Base-by-base conservation (phyloP, 2,888 invertebrate genomes). In the Xanthia togata region DNA sequence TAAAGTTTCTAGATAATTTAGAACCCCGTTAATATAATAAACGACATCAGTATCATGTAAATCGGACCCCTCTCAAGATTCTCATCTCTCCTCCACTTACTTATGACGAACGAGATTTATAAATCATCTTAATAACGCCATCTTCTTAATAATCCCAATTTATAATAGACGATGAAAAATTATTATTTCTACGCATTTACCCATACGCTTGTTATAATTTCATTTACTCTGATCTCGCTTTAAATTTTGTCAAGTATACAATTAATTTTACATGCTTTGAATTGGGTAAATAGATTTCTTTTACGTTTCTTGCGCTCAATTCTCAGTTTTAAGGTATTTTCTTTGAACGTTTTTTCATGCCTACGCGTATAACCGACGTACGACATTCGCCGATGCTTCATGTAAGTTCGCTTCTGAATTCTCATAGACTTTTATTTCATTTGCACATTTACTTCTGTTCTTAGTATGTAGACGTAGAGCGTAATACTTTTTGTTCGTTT, bases 291-390 rank as follows among this genome's bases (percentile, higher is more conserved):
- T 92, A 91, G 88, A 89, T 90, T 94, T 94, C 91, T 77, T 89
- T 89, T 88, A 80, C 63, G 87, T 95, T 95, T 90, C 89, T 91
- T 93, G 91, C 93, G 94, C 94, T 94, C 89, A 89, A 88, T 91
- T 91, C 91, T 95, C 87, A 93, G 93, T 95, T 96, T 92, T 96
- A 95, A 95, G 95, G 91, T 94, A 91, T 93, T 95, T 94, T 76
- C 90, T 96, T 95, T 95, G 88, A 91, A 91, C 93, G 92, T 95
- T 90, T 95, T 96, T 96, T 90, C 96, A 96, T 96, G 96, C 94
- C 93, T 91, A 91, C 95, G 93, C 93, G 92, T 93, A 82, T 91
- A 92, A 91, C 93, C 94, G 94, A 94, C 93, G 92, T 91, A 91
- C 94, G 90, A 93, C 93, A 90, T 89, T 91, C 93, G 95, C 92